Base-by-base conservation (phyloP, 2,113 vertebrate species). In the Naja naja region DNA sequence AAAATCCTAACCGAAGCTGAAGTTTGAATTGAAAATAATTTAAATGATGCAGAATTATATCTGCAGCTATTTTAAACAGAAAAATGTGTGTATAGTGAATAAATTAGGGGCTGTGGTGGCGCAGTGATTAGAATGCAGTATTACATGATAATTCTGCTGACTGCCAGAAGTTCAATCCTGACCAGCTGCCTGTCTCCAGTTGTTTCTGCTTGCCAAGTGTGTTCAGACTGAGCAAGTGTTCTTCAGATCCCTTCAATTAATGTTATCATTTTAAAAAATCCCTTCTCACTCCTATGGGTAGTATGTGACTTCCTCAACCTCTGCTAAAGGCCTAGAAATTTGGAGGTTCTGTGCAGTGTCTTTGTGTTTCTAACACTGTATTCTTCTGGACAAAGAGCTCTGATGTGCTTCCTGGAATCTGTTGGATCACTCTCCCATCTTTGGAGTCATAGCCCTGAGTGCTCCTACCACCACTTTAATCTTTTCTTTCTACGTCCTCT, bases 21-120 rank as follows among this genome's bases (percentile, higher is more conserved):
- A 4, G 94, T 85, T 58, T n/a, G 91, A 14, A 95, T 58, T 27
- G 89, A 90, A 92, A 95, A 55, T 87, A 92, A 90, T 96, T 93
- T 56, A 85, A 60, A 0, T 1, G 89, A 87, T 92, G 0, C 14
- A 86, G 49, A 39, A 85, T 95, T 95, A 69, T 95, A 0, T 58
- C 91, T 0, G 94, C 94, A 74, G 95, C 18, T 90, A 0, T 95
- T 96, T 94, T 93, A 95, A 94, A 94, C 11, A 39, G 55, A 1
- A 89, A 93, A 95, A 95, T n/a, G n/a, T 52, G 39, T 7, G 23
- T 22, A 88, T 55, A 20, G 20, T 10, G 39, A 16, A 74, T 74
- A 54, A 54, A 55, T 88, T 88, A 55, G 8, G 22, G 27, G 58
- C 25, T 8, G 25, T 60, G 25, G 60, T 64, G 60, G 60, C 0